Evolutionary conservation across 2,888 invertebrate genomes (phyloP).

Genomic region (Gymnoscelis rufifasciata): DNA sequence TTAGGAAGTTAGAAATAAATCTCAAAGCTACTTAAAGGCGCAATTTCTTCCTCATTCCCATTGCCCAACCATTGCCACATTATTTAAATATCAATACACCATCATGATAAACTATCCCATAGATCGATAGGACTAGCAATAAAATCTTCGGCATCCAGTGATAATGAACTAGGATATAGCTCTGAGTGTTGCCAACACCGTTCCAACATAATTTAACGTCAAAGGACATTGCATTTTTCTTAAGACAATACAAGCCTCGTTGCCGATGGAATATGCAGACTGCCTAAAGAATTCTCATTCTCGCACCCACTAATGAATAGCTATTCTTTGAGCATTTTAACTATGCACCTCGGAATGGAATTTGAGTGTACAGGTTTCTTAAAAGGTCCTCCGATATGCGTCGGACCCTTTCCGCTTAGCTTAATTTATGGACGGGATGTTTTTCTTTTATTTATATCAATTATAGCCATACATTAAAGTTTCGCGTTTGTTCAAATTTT

Average conservation of each 20-base stretch:
- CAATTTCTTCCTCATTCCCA: too few species aligned
- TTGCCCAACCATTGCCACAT: conserved; percentile 26
- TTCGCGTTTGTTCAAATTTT: conserved; percentile 48
- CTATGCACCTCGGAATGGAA: conserved; percentile 76
- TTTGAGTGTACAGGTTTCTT: conserved; percentile 75
- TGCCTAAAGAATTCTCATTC: conserved; percentile 76
- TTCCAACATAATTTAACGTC: conserved; percentile 65
- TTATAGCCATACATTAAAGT: conserved; percentile 60
- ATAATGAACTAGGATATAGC: conserved; percentile 63
- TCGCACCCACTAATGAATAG: conserved; percentile 79
- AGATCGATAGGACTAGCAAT: conserved; percentile 46
- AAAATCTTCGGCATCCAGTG: conserved; percentile 47
- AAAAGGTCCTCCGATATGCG: conserved; percentile 75
- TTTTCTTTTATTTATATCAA: conserved; percentile 71
- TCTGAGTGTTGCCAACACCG: conserved; percentile 48
- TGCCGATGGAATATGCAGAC: conserved; percentile 72
- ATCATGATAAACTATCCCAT: conserved; percentile 34
- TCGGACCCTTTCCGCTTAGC: conserved; percentile 71
- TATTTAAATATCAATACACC: conserved; percentile 37
- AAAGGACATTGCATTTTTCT: conserved; percentile 66
- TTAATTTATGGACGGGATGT: conserved; percentile 69
- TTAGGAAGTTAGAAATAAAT: too few species aligned
- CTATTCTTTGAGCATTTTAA: conserved; percentile 78
- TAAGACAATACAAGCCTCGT: conserved; percentile 73
- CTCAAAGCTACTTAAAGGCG: too few species aligned